These are phyloP conservation scores for Etheostoma cragini DNA, from an alignment of 2,113 vertebrate species.

Conservation along the genomic window DNA sequence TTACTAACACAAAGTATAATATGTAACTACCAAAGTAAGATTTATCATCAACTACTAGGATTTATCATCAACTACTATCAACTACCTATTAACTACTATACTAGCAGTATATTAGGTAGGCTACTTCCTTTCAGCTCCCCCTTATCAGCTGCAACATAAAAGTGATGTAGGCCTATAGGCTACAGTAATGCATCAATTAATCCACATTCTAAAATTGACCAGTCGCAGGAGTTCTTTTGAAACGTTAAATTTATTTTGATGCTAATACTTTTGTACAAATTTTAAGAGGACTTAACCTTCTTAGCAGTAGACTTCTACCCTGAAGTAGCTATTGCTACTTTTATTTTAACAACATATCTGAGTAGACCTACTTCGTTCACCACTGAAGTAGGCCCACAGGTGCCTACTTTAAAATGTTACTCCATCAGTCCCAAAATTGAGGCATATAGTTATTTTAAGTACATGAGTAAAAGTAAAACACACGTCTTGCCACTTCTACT, in stretches of 20 bases:
- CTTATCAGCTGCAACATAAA: neutral
- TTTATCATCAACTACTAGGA: too few relatives aligned
- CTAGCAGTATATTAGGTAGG: too few relatives aligned
- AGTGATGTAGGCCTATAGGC: neutral
- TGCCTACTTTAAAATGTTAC: too few relatives aligned
- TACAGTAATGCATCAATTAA: neutral
- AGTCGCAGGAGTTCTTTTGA: neutral
- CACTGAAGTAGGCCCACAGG: too few relatives aligned
- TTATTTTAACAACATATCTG: neutral
- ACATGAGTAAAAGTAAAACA: neutral
- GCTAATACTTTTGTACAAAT: neutral
- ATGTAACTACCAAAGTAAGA: neutral
- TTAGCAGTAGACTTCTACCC: neutral
- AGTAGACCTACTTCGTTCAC: too few relatives aligned
- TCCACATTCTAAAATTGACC: neutral
- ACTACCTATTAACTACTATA: too few relatives aligned
- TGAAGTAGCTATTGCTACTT: neutral
- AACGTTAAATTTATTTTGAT: neutral
- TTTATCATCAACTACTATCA: too few relatives aligned
- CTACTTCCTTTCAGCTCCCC: too few relatives aligned
- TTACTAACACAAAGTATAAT: neutral
- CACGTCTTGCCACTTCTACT: neutral
- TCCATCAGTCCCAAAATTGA: too few relatives aligned
- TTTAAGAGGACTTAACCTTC: neutral
- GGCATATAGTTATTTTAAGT: neutral